Evolutionary conservation across 2,113 vertebrate genomes (phyloP).

Genomic region (Puma concolor): DNA sequence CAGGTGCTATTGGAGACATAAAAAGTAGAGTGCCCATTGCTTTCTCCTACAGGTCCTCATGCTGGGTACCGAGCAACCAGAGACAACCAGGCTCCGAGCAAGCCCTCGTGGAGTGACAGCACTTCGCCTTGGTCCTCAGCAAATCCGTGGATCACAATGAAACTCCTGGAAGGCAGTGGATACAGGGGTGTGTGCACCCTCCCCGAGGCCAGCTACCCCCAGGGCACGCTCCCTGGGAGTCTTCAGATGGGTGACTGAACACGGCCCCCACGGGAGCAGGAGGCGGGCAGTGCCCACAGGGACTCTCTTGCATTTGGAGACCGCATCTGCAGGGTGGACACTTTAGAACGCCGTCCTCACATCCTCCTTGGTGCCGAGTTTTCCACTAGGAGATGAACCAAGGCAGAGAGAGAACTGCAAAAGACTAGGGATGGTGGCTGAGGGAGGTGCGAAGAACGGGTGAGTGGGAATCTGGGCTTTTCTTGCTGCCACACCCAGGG

Average conservation of each 20-base stretch:
- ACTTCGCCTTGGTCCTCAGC: neutral
- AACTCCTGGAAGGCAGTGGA: neutral
- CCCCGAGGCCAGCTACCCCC: too few species aligned
- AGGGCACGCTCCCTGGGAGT: rapidly evolving
- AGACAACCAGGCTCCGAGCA: neutral
- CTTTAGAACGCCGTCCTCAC: neutral
- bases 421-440: neutral
- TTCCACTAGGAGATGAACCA: neutral
- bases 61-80: neutral
- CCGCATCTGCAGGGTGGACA: neutral
- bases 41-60: neutral
- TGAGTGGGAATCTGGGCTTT: neutral
- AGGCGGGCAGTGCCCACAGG: too few species aligned
- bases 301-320: neutral
- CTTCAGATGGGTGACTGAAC: neutral
- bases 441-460: rapidly evolving
- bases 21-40: neutral
- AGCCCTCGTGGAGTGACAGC: neutral
- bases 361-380: neutral
- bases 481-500: neutral
- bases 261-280: neutral
- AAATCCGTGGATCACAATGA: neutral
- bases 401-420: neutral
- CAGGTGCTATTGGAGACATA: neutral
- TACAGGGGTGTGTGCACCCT: neutral